Base-by-base conservation (phyloP, 1,140 invertebrate species). In the Sycophila sp. region DNA sequence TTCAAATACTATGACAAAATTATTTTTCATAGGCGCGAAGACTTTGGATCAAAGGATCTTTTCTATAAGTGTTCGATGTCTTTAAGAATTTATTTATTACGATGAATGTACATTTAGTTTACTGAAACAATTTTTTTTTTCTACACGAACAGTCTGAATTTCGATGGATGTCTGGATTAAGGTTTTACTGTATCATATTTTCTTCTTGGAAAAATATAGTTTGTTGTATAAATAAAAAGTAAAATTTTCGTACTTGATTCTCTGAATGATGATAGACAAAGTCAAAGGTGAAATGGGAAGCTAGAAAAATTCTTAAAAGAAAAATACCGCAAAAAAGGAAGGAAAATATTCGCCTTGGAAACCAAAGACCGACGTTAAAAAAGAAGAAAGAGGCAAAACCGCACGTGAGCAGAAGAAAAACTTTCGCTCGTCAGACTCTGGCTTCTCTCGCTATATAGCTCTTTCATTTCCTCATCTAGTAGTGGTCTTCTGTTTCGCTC, bases 391-490 rank as follows among this genome's bases (percentile, higher is more conserved):
- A 66, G 32, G 51, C 49, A 36, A 56, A 38, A 36, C 36, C 36
- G 19, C 38, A 19, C 4, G 63, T 17, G n/a, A 66, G 51, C 34
- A 66, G 56, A 66, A 66, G 38, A 51, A 66, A 66, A 66, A 66
- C 63, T 66, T 66, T 66, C 51, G 42, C 63, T 66, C 56, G 63
- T 49, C 63, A 66, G 51, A 66, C 51, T 55, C 51, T n/a, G n/a
- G n/a, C n/a, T n/a, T 55, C 63, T 66, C 34, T 34, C 30, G 49
- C 24, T 24, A 22, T 30, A 34, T n/a, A 22, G 51, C 63, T 66
- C 56, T 65, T 66, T 66, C 63, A 66, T 66, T 66, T 66, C 56
- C 63, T 66, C 36, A 1, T 66, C 34, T 55, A 45, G 49, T 56
- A 28, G 38, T n/a, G 13, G 1, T 51, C 38, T n/a, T 34, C 58